Evolutionary conservation across 2,113 vertebrate genomes (phyloP).

Genomic region (Saimiri boliviensis): DNA sequence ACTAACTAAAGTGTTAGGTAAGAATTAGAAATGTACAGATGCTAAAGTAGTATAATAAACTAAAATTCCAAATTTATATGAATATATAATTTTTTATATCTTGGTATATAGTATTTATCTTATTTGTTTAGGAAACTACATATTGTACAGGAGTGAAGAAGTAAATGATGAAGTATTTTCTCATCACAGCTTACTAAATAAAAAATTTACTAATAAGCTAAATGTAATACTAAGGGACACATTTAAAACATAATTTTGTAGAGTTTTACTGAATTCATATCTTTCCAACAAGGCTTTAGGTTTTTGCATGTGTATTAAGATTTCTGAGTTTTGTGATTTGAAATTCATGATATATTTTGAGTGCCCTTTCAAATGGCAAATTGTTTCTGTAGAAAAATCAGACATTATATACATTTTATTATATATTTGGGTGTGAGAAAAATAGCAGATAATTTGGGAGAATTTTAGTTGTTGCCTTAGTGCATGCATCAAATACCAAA

Average conservation of each 20-base stretch:
- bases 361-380: conserved; percentile 53
- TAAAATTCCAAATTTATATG: conserved; percentile 76
- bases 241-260: conserved; percentile 72
- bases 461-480: conserved; percentile 70
- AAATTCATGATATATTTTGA: conserved; percentile 72
- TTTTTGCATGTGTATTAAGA: conserved; percentile 51
- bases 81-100: conserved; percentile 44
- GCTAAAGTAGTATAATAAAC: conserved; percentile 67
- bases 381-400: conserved; percentile 58
- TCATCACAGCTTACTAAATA: conserved; percentile 64
- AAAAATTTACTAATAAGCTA: conserved; percentile 62
- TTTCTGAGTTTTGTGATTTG: conserved; percentile 65
- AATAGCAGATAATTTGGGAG: conserved; percentile 64
- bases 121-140: conserved; percentile 71
- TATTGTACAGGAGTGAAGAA: conserved; percentile 60
- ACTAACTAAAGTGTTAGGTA: conserved; percentile 66
- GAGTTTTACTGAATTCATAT: neutral
- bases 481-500: conserved; percentile 53
- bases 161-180: conserved; percentile 61
- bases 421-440: conserved; percentile 56
- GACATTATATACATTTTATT: conserved; percentile 50
- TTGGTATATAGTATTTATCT: conserved; percentile 33
- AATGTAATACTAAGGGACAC: conserved; percentile 35
- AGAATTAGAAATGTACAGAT: conserved; percentile 74
- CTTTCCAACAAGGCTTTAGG: conserved; percentile 3